Conservation (phyloP, 2,113 vertebrate genomes). For the Hippocampus comes region DNA sequence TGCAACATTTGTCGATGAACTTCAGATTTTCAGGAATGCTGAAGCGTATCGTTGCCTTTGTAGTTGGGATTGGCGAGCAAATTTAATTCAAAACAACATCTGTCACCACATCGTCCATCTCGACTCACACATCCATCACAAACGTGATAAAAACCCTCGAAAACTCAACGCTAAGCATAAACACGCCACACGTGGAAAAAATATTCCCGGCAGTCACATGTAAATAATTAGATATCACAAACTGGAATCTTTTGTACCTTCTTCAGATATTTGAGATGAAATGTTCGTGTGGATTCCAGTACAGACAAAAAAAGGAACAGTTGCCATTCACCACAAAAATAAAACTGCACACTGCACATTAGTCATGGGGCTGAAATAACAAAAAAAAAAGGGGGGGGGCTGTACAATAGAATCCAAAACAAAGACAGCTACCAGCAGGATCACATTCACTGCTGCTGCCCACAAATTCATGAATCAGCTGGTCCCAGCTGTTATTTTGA, state of each 20-base stretch:
- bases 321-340: constrained; percentile 21
- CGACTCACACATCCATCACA: not conserved
- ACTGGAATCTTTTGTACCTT: constrained; percentile 11
- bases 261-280: constrained; percentile 22
- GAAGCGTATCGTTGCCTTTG: not conserved
- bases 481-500: constrained; percentile 9
- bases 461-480: constrained; percentile 29
- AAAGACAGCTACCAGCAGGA: constrained; percentile 22
- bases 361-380: constrained; percentile 29
- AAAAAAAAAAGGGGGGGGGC: constrained; percentile 8
- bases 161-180: constrained; percentile 5
- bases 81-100: constrained; percentile 14
- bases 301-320: constrained; percentile 8
- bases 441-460: constrained; percentile 21
- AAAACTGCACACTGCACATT: constrained; percentile 34
- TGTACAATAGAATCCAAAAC: constrained; percentile 25
- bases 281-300: constrained; percentile 24
- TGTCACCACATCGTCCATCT: constrained; percentile 12
- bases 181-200: constrained; percentile 8
- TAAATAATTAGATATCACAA: constrained; percentile 16
- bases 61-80: constrained; percentile 58
- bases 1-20: too few species aligned
- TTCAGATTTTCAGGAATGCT: too few species aligned
- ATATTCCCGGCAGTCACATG: constrained; percentile 8
- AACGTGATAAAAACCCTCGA: constrained; percentile 4